Evolutionary conservation across 64 coral and sea anemone species (phyloP), one percentile per base, ranked within the genome.

Genomic region (Platygyra sinensis): DNA sequence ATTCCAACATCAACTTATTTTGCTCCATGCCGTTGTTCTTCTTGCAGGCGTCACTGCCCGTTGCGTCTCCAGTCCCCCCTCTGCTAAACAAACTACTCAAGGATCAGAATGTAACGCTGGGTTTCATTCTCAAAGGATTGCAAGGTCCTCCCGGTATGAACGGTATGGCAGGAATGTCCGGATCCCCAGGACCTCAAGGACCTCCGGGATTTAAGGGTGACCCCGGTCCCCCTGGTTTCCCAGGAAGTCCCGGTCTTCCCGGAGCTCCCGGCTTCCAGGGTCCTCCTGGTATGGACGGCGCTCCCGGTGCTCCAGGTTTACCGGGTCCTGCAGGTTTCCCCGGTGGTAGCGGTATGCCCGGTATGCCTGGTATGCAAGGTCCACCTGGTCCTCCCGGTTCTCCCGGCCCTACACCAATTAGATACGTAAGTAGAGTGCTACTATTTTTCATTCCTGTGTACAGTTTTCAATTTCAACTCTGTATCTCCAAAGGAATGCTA

Each of bases 61-160:
- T 99, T n/a, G n/a, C n/a, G 64, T 90, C 96, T 42, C 90, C 97
- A 55, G 94, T 99, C 67, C 97, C 97, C 28, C 97, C 97, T 67
- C 78, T 99, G 77, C 83, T 99, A 33, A 99, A 99, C 87, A 99
- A 99, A 91, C 79, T 99, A 82, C 91, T 99, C 80, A 96, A 96
- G 93, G 97, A 99, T 86, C 97, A 99, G 89, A 99, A 99, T 96
- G 97, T 99, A 20, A 99, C 97, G 30, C 78, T 99, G 25, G 97
- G 97, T 63, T 99, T 99, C 94, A 99, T 99, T 78, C 91, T 99
- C 49, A 99, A 99, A 86, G 97, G 97, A 91, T 91, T 99, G 54
- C 97, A 99, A 80, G 97, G 97, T 59, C 97, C 97, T 24, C 97
- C 97, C 51, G 97, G 97, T 79, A 62, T 86, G 72, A 89, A 95